Conservation (phyloP, 2,113 vertebrate genomes). For the Rhipidura dahli region DNA sequence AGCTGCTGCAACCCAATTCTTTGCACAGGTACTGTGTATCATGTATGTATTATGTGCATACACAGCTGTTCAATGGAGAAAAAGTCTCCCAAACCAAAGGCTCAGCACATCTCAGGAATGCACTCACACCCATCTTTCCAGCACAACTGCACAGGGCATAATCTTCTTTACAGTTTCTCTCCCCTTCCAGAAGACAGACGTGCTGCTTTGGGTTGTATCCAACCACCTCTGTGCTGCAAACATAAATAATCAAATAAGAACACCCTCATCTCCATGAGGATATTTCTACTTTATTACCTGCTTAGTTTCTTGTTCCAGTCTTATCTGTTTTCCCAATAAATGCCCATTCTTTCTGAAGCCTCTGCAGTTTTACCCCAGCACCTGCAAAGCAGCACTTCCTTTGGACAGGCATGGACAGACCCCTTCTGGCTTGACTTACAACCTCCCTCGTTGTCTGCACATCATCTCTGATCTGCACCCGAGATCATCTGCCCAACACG, state of each 20-base stretch:
- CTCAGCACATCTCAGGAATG: background rate
- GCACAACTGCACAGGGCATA: background rate
- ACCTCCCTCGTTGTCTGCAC: background rate
- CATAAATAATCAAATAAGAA: background rate
- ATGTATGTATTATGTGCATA: background rate
- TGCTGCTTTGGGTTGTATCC: background rate
- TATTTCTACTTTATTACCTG: background rate
- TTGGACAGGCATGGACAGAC: fast-evolving
- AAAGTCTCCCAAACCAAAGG: background rate
- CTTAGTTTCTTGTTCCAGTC: background rate
- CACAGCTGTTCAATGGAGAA: background rate
- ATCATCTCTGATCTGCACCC: background rate
- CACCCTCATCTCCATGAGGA: background rate
- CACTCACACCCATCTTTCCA: background rate
- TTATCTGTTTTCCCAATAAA: background rate
- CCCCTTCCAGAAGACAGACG: background rate
- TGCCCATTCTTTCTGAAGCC: background rate
- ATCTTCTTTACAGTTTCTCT: background rate
- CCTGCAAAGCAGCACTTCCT: background rate
- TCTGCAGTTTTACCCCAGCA: background rate
- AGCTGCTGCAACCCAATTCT: background rate
- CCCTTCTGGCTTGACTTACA: background rate
- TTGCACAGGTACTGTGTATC: background rate
- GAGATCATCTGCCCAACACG: background rate
- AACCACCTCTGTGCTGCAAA: background rate